Evolutionary conservation across 1,140 invertebrate genomes (phyloP), one percentile per base, ranked within the genome.

Genomic region (Leptonema lineaticorne): DNA sequence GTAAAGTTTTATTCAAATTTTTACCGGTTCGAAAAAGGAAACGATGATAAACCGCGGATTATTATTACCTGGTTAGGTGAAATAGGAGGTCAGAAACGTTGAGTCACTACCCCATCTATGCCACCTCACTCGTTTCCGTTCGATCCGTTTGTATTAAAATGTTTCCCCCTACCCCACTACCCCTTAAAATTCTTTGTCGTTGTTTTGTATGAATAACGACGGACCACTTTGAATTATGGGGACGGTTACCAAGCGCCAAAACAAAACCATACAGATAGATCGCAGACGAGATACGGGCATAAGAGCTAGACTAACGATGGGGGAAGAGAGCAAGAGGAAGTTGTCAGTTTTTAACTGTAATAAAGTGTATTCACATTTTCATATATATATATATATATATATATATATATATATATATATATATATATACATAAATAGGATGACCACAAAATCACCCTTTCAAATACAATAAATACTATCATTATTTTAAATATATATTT

Each of bases 191-290:
- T 70, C 69, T 63, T 70, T 62, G 63, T 60, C 48, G 63, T 70
- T 67, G 69, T 70, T 70, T 70, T 70, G 63, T 70, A 70, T 70
- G 69, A 70, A 70, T 70, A 70, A 70, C 63, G 63, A 67, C 41
- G 69, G 69, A 57, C 33, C 60, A 67, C 41, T 70, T 70, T 70
- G 63, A 66, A 53, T 70, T 70, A 70, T 70, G 69, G 50, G 27
- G 50, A 24, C 22, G 45, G 58, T 37, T 5, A 64, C 41, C 26
- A 59, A 59, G 57, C 16, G 50, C 50, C 50, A 24, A 53, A 53
- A 53, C 50, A 53, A 53, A 53, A 53, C 50, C 24, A 4, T 9
- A 16, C 57, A 33, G 30, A 37, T 45, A 62, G 59, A 62, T 62
- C 24, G 29, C 59, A 62, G 59, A 62, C 59, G 30, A 18, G 59